Percentiles rank a stretch among this genome's conserved stretches.
These are phyloP conservation scores for Drosophila equinoxialis DNA, from an alignment of 1,140 invertebrate species.

Conservation along the genomic window DNA sequence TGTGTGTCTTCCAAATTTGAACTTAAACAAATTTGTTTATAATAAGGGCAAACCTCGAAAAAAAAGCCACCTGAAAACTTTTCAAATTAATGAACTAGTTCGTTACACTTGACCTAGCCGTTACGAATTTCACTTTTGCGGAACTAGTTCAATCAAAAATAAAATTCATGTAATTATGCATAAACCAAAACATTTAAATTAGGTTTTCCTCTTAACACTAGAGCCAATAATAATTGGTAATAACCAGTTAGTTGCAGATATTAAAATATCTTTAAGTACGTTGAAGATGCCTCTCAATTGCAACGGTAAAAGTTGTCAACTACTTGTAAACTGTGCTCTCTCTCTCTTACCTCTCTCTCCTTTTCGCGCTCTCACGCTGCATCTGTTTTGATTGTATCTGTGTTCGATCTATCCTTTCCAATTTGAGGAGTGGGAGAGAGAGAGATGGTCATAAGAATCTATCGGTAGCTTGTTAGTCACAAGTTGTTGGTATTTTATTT, in stretches of 20 bases:
- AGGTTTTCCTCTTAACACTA: no score
- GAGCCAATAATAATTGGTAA: background rate
- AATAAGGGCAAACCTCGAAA: no score
- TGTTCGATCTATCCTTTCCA: background rate
- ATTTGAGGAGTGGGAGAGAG: no score
- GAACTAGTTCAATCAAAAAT: background rate
- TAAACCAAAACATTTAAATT: no score
- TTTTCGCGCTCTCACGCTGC: no score
- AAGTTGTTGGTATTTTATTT: conserved; percentile 43
- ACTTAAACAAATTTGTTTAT: background rate
- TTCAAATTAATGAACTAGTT: conserved; percentile 3
- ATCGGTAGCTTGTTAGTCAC: conserved; percentile 68
- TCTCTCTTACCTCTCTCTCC: background rate
- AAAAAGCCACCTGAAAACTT: no score
- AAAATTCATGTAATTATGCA: background rate
- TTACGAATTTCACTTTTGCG: background rate
- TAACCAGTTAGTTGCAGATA: background rate
- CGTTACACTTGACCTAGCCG: background rate
- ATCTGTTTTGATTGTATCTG: no score
- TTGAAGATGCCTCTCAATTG: background rate
- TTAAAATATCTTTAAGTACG: background rate
- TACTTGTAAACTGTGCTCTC: background rate
- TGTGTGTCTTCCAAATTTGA: conserved; percentile 3
- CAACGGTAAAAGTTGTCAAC: background rate
- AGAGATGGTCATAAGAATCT: conserved; percentile 25